phyloP scores from a whole-genome alignment of 2,797 vertebrate species.

The Furcifer pardalis region DNA sequence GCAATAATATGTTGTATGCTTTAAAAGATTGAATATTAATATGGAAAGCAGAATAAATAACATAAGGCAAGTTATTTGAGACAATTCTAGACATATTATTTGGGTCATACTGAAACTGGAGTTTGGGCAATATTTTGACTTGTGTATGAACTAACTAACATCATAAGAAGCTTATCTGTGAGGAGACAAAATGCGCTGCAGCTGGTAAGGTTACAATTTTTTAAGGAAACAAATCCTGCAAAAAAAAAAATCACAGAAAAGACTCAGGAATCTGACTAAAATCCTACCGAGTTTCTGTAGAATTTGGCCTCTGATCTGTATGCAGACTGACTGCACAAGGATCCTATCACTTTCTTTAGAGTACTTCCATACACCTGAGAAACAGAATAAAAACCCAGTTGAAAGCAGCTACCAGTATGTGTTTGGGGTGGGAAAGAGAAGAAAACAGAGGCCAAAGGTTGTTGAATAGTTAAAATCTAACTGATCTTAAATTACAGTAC shows the following conservation, averaged over 20 bases:
- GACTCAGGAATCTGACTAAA: neutral
- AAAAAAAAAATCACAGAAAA: too few relatives aligned
- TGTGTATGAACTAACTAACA: neutral
- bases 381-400: neutral
- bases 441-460: neutral
- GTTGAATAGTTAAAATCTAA: neutral
- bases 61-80: neutral
- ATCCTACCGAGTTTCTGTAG: conserved; percentile 91
- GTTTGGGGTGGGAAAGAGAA: neutral
- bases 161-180: neutral
- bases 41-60: too few relatives aligned
- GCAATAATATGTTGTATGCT: too few relatives aligned
- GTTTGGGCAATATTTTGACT: neutral
- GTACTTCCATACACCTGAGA: conserved; percentile 89
- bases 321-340: conserved; percentile 90
- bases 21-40: too few relatives aligned
- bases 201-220: neutral
- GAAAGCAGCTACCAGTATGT: neutral
- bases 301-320: conserved; percentile 93
- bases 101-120: neutral
- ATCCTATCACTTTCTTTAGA: conserved; percentile 80
- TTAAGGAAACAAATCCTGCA: neutral
- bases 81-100: neutral
- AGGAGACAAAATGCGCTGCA: neutral
- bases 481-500: neutral